phyloP scores from a whole-genome alignment of 2,888 invertebrate genomes.

The Cerastis leucographa region DNA sequence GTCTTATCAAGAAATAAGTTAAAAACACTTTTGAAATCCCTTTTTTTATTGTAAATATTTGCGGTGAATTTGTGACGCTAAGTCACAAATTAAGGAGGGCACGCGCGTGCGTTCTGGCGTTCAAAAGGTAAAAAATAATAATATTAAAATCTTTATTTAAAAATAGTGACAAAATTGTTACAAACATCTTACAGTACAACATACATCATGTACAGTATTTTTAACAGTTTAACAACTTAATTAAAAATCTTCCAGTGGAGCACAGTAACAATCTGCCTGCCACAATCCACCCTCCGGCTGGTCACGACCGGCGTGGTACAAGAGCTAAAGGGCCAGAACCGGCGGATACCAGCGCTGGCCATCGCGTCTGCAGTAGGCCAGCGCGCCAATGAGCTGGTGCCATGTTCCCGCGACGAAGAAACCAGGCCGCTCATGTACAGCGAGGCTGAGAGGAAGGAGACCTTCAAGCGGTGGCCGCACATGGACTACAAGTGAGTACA shows the following conservation, averaged over 20 bases:
- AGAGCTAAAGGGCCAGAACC: constrained; percentile 95
- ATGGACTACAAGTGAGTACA: constrained; percentile 97
- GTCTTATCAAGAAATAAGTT: too few species aligned
- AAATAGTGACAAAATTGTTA: too few species aligned
- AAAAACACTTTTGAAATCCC: too few species aligned
- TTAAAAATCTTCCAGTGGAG: constrained; percentile 94
- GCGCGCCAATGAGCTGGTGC: constrained; percentile 94
- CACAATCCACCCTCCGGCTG: constrained; percentile 94
- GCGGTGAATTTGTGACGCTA: too few species aligned
- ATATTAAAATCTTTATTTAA: too few species aligned
- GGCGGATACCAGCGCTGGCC: constrained; percentile 96
- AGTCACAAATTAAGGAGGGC: too few species aligned
- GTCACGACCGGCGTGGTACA: constrained; percentile 95
- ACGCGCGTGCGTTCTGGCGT: too few species aligned
- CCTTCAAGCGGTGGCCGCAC: constrained; percentile 98
- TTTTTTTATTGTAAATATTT: too few species aligned
- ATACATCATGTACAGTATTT: background rate
- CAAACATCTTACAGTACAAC: too few species aligned
- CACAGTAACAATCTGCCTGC: constrained; percentile 95
- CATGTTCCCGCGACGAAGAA: constrained; percentile 88
- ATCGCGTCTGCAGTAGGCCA: constrained; percentile 97
- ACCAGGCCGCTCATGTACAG: constrained; percentile 94
- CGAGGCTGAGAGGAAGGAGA: constrained; percentile 96
- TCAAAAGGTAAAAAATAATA: too few species aligned
- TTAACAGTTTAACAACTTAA: background rate